A percentile compares a stretch with the other conserved stretches of the same genome.
Evolutionary conservation across 2,113 vertebrate genomes (phyloP).

Genomic region (Pogonocichla stellata): DNA sequence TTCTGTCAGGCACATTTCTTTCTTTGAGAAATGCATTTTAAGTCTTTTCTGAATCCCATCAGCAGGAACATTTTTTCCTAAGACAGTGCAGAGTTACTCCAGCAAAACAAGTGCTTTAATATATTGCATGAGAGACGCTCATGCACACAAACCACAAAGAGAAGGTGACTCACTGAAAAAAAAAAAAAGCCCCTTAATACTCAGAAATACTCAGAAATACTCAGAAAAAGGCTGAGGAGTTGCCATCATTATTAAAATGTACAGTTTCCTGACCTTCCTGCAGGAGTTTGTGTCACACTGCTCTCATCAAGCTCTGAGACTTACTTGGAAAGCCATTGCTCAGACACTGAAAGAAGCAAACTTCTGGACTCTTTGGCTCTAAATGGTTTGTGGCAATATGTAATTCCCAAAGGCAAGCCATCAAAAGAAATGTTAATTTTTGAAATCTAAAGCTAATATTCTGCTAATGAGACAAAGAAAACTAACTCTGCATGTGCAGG

Average conservation of each 20-base stretch:
- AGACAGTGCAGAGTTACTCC: neutral
- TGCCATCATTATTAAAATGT: neutral
- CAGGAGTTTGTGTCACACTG: neutral
- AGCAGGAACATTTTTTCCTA: neutral
- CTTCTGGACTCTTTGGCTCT: neutral
- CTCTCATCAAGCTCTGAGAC: neutral
- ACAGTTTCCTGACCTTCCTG: rapidly evolving
- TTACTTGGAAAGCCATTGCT: neutral
- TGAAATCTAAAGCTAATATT: neutral
- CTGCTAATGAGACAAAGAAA: neutral
- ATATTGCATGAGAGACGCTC: neutral
- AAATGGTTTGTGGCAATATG: neutral
- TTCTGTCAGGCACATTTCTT: neutral
- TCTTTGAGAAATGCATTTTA: neutral
- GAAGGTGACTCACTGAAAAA: neutral
- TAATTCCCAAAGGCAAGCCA: neutral
- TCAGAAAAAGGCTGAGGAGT: neutral
- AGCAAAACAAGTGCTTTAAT: neutral
- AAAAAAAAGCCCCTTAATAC: neutral
- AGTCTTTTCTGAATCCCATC: neutral
- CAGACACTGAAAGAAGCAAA: neutral
- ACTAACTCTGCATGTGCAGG: neutral
- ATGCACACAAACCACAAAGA: neutral
- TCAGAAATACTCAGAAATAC: neutral
- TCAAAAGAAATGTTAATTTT: neutral